Evolutionary conservation across 2,797 vertebrate genomes (phyloP).

Genomic region (Phataginus tetradactyla): DNA sequence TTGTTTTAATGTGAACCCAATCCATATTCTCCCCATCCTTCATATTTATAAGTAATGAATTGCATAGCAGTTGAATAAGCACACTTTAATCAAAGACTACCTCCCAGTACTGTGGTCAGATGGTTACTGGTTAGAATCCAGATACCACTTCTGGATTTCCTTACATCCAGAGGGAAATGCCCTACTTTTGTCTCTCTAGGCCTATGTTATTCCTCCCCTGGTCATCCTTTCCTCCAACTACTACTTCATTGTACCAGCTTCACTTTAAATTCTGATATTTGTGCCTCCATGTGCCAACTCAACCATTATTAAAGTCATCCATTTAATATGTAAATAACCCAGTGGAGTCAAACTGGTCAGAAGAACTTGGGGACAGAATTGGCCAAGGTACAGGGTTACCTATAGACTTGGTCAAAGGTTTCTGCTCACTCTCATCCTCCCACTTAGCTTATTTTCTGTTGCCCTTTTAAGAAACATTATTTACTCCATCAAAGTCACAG

Average conservation of each 20-base stretch:
- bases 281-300: background rate
- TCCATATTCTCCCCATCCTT: background rate
- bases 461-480: background rate
- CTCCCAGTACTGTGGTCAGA: background rate
- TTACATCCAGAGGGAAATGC: background rate
- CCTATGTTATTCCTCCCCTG: background rate
- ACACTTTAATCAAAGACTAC: background rate
- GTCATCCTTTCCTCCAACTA: background rate
- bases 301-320: background rate
- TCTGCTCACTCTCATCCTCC: background rate
- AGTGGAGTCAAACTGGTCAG: background rate
- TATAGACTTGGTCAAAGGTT: background rate
- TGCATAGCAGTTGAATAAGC: background rate
- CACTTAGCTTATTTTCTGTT: background rate
- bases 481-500: background rate
- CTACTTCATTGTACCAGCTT: background rate
- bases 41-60: background rate
- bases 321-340: background rate
- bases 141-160: background rate
- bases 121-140: background rate
- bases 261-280: slow-evolving; percentile 26
- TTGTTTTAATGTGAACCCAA: background rate
- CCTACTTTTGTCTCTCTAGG: background rate
- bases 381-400: background rate
- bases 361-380: background rate